Base-by-base conservation (phyloP, 2,888 invertebrate genomes). In the Cephonodes hylas region DNA sequence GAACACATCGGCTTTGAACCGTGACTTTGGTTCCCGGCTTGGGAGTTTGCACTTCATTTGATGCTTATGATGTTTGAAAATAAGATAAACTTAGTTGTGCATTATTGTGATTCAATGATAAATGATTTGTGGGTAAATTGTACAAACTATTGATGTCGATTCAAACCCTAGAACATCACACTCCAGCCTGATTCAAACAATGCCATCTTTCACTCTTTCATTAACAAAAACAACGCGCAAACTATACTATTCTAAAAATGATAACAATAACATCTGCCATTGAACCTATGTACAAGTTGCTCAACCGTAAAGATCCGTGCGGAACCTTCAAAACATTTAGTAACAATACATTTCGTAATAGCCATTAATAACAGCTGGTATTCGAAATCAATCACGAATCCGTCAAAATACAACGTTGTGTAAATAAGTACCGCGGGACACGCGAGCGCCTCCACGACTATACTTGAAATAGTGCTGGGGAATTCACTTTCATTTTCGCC, bases 371-470 rank as follows among this genome's bases (percentile, higher is more conserved):
- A 45, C 18, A 45, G 23, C n/a, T n/a, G 45, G 53, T 31, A 53
- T 53, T 53, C 8, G 18, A 53, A 53, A 53, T 53, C 31, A 53
- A 53, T 53, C 53, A 53, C 31, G 18, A 53, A 18, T 53, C 53
- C 27, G 53, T 53, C 53, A 53, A 53, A 48, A 53, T 31, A 31
- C 31, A 53, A 44, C 44, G 20, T 18, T 20, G 20, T 8, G 44
- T 44, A 44, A 44, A 53, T 48, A 53, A 53, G 27, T 53, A 18
- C 53, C 53, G 31, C 31, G 18, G 8, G 15, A 53, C 53, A 53
- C 53, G 53, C 53, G 18, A 53, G 10, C 18, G 13, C n/a, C n/a
- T n/a, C n/a, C 5, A 31, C 44, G 20, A 44, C 15, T 18, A 31
- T 18, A 53, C 27, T 53, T 8, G 53, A 48, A 48, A 31, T 53